Percentiles rank a stretch among this genome's conserved stretches.
Conservation (phyloP, 2,113 vertebrate genomes). For the Pelecanus crispus region DNA sequence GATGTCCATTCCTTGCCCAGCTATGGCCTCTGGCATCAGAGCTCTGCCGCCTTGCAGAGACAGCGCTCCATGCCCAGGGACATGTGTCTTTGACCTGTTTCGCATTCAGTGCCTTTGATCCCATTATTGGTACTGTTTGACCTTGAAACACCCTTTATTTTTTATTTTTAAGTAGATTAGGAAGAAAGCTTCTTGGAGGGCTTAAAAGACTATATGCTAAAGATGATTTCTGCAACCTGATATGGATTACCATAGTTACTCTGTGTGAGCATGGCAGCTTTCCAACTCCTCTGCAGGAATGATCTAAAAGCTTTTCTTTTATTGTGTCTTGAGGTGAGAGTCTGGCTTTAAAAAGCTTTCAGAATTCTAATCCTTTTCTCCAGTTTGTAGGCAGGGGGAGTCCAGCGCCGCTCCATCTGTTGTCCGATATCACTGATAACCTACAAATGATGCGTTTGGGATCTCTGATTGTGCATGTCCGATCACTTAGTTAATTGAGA, state of each 20-base stretch:
- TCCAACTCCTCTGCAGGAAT: slow-evolving; percentile 59
- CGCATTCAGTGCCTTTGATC: background rate
- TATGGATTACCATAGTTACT: slow-evolving; percentile 57
- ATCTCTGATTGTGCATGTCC: slow-evolving; percentile 43
- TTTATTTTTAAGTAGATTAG: slow-evolving; percentile 54
- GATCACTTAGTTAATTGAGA: slow-evolving; percentile 63
- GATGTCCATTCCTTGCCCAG: background rate
- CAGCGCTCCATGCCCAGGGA: background rate
- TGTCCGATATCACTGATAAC: slow-evolving; percentile 53
- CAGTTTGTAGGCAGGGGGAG: slow-evolving; percentile 16
- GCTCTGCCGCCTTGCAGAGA: background rate
- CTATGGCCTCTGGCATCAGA: background rate
- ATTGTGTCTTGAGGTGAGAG: slow-evolving; percentile 59
- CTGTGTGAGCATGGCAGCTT: slow-evolving; percentile 37
- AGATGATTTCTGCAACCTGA: slow-evolving; percentile 60
- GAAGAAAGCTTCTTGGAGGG: slow-evolving; percentile 45
- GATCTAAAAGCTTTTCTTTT: slow-evolving; percentile 67
- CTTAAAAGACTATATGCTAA: slow-evolving; percentile 41
- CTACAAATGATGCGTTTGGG: background rate
- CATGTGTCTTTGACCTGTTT: background rate
- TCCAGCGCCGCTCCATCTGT: background rate
- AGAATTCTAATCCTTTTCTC: slow-evolving; percentile 58
- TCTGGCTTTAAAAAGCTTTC: slow-evolving; percentile 53
- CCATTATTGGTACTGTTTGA: background rate
- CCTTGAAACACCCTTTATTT: slow-evolving; percentile 41